Base-by-base conservation (phyloP, 2,797 vertebrate species). In the Pipistrellus pipistrellus region DNA sequence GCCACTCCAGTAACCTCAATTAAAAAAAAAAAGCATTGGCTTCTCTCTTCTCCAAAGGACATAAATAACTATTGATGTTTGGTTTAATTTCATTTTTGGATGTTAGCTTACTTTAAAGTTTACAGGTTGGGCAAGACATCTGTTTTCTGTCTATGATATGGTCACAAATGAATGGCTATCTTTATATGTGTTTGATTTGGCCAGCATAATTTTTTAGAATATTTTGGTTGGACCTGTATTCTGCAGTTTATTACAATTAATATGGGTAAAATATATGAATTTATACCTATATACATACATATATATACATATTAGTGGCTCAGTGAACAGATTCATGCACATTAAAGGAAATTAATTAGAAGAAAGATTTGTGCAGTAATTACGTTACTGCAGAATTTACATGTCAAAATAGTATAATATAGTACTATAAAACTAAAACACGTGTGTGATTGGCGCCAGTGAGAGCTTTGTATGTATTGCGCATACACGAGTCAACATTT, bases 91-190 rank as follows among this genome's bases (percentile, higher is more conserved):
- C 44, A 57, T 93, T 91, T 93, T 93, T 86, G 15, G 18, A 72
- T 82, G 32, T 87, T 95, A 44, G 32, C 51, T 93, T 91, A 83
- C n/a, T 95, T 95, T 85, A 32, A 93, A 44, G 53, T 55, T 88
- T 15, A 5, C 10, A 38, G 30, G 7, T 44, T 80, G 41, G 68
- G 21, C 7, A 90, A 32, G 73, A 13, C 25, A 21, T 59, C 1
- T 0, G 3, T 88, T 78, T 30, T 90, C 38, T 95, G 18, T 21
- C 44, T 92, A 0, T 78, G 21, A 30, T 64, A 18, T 4, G 14
- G 38, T 93, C 35, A 51, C 21, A 91, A 89, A 75, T 82, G 32
- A 86, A 80, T 88, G 41, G 6, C n/a, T 91, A 6, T 21, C 35
- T 94, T 90, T 62, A 41, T 91, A 18, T 80, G 32, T 83, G 6